These are phyloP conservation scores for Brachionus rubens DNA, from an alignment of 1,140 invertebrate species.

Conservation along the genomic window DNA sequence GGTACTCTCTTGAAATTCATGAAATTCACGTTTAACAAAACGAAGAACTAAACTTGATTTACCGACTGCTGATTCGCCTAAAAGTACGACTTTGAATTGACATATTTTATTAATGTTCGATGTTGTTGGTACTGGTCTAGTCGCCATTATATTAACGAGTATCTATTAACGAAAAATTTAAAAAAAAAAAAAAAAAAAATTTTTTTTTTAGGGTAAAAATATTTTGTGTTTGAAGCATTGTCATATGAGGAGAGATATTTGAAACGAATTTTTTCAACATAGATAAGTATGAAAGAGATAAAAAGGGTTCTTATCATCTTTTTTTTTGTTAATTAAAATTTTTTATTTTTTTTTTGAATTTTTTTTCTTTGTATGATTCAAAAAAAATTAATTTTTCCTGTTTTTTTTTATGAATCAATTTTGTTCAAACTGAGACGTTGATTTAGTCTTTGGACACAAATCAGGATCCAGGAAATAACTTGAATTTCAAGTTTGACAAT, in stretches of 20 bases:
- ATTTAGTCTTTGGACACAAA: not conserved
- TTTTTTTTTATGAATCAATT: not conserved
- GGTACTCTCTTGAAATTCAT: constrained; percentile 48
- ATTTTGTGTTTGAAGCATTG: constrained; percentile 13
- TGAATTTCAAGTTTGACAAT: not conserved
- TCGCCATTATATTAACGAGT: not conserved
- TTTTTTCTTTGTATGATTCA: not conserved
- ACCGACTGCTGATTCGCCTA: constrained; percentile 48
- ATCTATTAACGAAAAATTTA: not conserved
- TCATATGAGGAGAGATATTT: not conserved
- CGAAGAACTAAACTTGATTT: constrained; percentile 48
- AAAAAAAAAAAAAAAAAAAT: too few relatives aligned
- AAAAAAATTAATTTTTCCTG: not conserved
- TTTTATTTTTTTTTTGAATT: not conserved
- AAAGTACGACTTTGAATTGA: constrained; percentile 47
- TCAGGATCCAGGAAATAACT: not conserved
- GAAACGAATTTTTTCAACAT: too few relatives aligned
- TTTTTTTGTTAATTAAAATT: too few relatives aligned
- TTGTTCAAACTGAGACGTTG: not conserved
- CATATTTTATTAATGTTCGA: constrained; percentile 28
- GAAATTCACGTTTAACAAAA: constrained; percentile 49
- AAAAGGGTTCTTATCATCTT: too few relatives aligned
- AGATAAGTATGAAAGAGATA: too few relatives aligned
- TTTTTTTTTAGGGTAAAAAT: constrained; percentile 4
- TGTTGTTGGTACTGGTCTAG: not conserved